phyloP scores from a whole-genome alignment of 2,888 invertebrate species.

The Leucophenga maculata region DNA sequence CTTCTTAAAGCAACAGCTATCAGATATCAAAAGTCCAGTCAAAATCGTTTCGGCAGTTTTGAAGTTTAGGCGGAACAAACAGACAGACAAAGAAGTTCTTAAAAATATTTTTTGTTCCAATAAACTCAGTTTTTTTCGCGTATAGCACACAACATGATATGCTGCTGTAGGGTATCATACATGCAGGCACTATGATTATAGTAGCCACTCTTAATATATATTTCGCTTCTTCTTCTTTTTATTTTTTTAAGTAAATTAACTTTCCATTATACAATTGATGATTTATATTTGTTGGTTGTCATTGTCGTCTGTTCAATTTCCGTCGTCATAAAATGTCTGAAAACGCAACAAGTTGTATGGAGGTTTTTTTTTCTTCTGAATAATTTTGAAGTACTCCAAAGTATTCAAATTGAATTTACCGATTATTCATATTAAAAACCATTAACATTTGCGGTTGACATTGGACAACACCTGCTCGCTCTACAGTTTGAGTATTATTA shows the following conservation, averaged over 20 bases:
- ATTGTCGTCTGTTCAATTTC: not conserved
- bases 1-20: no score
- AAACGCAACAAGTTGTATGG: conserved; percentile 1
- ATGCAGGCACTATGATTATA: no score
- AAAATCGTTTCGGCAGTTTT: no score
- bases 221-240: no score
- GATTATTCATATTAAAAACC: conserved; percentile 23
- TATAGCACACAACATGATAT: no score
- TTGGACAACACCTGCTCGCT: conserved; percentile 32
- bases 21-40: no score
- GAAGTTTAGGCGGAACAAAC: no score
- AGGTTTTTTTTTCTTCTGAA: not conserved
- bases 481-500: conserved; percentile 40
- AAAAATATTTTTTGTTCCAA: no score
- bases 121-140: no score
- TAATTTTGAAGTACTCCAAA: not conserved
- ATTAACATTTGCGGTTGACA: conserved; percentile 16
- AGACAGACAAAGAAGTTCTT: no score
- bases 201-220: no score
- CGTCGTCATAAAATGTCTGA: conserved; percentile 6
- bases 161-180: no score
- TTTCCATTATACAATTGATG: not conserved
- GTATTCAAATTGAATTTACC: conserved; percentile 27
- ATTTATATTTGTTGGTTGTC: not conserved
- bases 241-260: not conserved